Evolutionary conservation across 1,140 invertebrate species (phyloP).

Genomic region (Tetraneura akinire): DNA sequence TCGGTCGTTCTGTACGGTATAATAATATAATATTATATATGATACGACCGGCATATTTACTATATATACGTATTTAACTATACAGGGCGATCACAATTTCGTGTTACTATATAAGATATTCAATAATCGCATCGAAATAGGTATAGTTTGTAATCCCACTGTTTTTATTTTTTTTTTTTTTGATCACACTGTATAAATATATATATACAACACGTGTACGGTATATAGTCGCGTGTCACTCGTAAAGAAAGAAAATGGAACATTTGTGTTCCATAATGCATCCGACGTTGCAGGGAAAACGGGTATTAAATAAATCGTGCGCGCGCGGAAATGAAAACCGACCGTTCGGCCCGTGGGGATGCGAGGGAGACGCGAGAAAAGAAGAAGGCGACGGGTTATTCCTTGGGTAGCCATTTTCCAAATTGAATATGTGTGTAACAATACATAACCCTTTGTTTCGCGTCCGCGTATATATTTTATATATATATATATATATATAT

Average conservation of each 20-base stretch:
- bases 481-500: too few species aligned
- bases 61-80: not conserved
- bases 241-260: slow-evolving; percentile 48
- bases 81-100: too few species aligned
- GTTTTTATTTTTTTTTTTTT: too few species aligned
- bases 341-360: slow-evolving; percentile 33
- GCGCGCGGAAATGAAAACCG: slow-evolving; percentile 44
- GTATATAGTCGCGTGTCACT: slow-evolving; percentile 31
- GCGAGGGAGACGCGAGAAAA: not conserved
- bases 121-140: too few species aligned
- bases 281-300: slow-evolving; percentile 20
- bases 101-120: too few species aligned
- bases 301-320: slow-evolving; percentile 43
- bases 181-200: too few species aligned
- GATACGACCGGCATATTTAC: too few species aligned
- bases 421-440: slow-evolving; percentile 50
- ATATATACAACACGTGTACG: too few species aligned
- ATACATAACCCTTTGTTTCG: slow-evolving; percentile 50
- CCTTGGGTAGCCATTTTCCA: slow-evolving; percentile 43
- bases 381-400: slow-evolving; percentile 46
- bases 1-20: too few species aligned
- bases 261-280: slow-evolving; percentile 49
- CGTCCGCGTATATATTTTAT: not conserved
- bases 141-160: too few species aligned
- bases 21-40: too few species aligned